phyloP scores from a whole-genome alignment of 2,113 vertebrate genomes.

The Cottus gobio region DNA sequence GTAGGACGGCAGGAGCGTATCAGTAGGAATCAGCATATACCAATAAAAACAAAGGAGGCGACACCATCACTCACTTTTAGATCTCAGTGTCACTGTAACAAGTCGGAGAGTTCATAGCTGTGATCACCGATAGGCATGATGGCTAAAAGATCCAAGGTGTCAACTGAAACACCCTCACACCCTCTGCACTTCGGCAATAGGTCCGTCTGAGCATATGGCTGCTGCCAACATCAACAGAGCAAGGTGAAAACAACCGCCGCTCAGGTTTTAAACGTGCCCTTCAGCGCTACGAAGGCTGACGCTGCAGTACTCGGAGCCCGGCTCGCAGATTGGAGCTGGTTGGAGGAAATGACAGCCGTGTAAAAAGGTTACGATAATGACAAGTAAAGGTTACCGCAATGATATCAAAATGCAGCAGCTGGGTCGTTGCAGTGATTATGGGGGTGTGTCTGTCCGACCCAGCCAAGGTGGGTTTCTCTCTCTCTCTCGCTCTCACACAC shows the following conservation, averaged over 20 bases:
- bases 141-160: neutral
- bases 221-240: slow-evolving; percentile 27
- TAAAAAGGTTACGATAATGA: slow-evolving; percentile 75
- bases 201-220: slow-evolving; percentile 14
- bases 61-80: neutral
- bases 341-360: slow-evolving; percentile 69
- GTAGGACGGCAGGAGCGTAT: neutral
- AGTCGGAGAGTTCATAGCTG: neutral
- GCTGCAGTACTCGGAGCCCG: slow-evolving; percentile 46
- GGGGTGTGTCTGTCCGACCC: slow-evolving; percentile 67
- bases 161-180: neutral
- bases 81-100: neutral
- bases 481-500: neutral
- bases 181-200: neutral
- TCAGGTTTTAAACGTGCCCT: slow-evolving; percentile 65
- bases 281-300: slow-evolving; percentile 63
- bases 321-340: slow-evolving; percentile 43
- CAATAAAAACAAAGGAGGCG: neutral
- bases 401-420: slow-evolving; percentile 72
- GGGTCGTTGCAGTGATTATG: slow-evolving; percentile 68
- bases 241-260: slow-evolving; percentile 58
- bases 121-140: neutral
- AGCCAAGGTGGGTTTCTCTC: slow-evolving; percentile 64
- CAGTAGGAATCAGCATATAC: neutral
- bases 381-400: slow-evolving; percentile 75